Evolutionary conservation across 2,797 vertebrate species (phyloP).

Genomic region (Champsocephalus gunnari): DNA sequence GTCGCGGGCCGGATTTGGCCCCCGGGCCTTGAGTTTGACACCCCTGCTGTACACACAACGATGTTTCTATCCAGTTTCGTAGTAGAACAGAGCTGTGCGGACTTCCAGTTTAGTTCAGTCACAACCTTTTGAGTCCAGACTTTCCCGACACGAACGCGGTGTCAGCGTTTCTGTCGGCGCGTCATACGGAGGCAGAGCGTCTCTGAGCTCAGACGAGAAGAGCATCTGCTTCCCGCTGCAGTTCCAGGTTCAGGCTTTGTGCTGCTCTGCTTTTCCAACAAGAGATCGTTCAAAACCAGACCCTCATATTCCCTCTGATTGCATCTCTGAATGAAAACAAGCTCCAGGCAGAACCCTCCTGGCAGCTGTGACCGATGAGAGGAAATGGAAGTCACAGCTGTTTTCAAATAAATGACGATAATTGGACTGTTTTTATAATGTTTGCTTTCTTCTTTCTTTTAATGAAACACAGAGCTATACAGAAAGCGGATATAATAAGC

Average conservation of each 20-base stretch:
- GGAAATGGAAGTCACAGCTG: constrained; percentile 42
- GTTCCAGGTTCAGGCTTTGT: constrained; percentile 34
- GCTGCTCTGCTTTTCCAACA: constrained; percentile 30
- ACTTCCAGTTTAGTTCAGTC: neutral
- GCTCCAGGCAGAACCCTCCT: constrained; percentile 29
- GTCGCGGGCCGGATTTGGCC: no score
- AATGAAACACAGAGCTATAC: constrained; percentile 1
- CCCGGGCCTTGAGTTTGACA: no score
- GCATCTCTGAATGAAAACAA: constrained; percentile 44
- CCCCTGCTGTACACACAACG: no score
- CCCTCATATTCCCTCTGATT: constrained; percentile 46
- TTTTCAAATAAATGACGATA: constrained; percentile 28
- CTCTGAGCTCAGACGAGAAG: constrained; percentile 38
- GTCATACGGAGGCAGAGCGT: constrained; percentile 8
- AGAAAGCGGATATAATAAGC: neutral
- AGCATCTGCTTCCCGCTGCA: constrained; percentile 40
- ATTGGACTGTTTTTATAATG: constrained; percentile 32
- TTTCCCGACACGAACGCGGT: neutral
- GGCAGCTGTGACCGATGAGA: constrained; percentile 48
- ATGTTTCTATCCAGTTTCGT: no score
- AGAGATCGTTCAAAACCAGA: constrained; percentile 38
- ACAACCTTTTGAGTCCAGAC: constrained; percentile 11
- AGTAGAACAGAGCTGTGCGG: neutral
- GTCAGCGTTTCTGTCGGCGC: neutral
- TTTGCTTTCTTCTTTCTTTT: neutral